Conservation (phyloP, 2,888 invertebrate species). For the Parapristionchus giblindavisi region DNA sequence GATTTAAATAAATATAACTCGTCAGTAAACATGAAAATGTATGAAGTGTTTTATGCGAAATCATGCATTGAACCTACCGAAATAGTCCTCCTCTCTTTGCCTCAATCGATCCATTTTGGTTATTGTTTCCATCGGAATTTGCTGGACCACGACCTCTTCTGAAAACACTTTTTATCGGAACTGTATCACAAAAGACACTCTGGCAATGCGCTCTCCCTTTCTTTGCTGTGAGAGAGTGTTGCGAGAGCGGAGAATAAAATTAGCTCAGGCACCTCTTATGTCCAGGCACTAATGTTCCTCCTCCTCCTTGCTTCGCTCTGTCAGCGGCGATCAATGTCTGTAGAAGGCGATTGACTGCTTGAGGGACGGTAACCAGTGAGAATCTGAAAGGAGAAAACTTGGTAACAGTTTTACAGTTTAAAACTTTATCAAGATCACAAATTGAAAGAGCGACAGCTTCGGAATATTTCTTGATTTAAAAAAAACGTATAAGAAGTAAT, state of each 20-base stretch:
- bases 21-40: background rate
- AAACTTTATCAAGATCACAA: no score
- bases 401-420: no score
- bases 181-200: background rate
- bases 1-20: background rate
- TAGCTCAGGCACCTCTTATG: constrained; percentile 24
- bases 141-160: background rate
- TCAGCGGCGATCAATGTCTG: constrained; percentile 51
- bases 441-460: no score
- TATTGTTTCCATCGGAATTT: constrained; percentile 23
- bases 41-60: no score
- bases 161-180: background rate
- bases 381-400: constrained; percentile 49
- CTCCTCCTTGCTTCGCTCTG: constrained; percentile 32
- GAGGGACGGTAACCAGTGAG: constrained; percentile 66
- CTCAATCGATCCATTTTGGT: constrained; percentile 27
- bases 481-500: no score
- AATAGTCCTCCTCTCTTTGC: constrained; percentile 18
- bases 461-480: no score
- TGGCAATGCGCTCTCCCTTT: background rate
- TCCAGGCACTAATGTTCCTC: constrained; percentile 31
- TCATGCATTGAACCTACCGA: no score
- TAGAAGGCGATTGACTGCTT: constrained; percentile 64
- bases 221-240: background rate
- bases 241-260: background rate